A percentile compares a stretch with the other conserved stretches of the same genome.
phyloP scores from a whole-genome alignment of 2,888 invertebrate species.

The Sminthurides aquaticus region DNA sequence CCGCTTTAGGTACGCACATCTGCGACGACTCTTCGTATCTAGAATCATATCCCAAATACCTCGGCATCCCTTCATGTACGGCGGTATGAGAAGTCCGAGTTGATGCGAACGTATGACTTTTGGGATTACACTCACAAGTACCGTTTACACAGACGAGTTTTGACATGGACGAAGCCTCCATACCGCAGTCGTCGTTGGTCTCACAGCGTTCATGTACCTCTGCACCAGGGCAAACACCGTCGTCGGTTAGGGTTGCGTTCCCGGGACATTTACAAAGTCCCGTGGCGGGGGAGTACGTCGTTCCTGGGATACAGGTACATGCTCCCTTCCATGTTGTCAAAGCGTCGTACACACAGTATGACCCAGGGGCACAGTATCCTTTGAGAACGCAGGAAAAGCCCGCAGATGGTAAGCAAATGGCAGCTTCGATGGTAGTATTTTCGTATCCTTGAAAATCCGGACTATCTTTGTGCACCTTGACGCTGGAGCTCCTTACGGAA shows the following conservation, averaged over 20 bases:
- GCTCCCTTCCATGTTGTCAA: background rate
- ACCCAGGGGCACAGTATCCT: background rate
- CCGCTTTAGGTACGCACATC: background rate
- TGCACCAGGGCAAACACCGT: background rate
- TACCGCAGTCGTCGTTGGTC: background rate
- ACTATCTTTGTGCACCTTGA: background rate
- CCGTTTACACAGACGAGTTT: background rate
- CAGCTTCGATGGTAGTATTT: background rate
- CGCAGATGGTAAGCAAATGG: background rate
- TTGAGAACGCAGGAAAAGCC: background rate
- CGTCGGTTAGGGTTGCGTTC: background rate
- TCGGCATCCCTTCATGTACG: background rate
- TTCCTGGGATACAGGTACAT: background rate
- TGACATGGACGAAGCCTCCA: background rate
- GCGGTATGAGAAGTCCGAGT: background rate
- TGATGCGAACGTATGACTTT: background rate
- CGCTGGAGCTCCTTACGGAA: background rate
- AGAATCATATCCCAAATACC: background rate
- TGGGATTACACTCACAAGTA: background rate
- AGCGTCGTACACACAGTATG: background rate
- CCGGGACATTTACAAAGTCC: background rate
- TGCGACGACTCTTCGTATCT: background rate
- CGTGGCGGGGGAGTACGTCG: background rate
- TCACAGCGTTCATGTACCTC: background rate
- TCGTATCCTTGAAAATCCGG: background rate